These are phyloP conservation scores for Chionodraco myersi DNA, from an alignment of 2,113 vertebrate genomes.

Conservation along the genomic window DNA sequence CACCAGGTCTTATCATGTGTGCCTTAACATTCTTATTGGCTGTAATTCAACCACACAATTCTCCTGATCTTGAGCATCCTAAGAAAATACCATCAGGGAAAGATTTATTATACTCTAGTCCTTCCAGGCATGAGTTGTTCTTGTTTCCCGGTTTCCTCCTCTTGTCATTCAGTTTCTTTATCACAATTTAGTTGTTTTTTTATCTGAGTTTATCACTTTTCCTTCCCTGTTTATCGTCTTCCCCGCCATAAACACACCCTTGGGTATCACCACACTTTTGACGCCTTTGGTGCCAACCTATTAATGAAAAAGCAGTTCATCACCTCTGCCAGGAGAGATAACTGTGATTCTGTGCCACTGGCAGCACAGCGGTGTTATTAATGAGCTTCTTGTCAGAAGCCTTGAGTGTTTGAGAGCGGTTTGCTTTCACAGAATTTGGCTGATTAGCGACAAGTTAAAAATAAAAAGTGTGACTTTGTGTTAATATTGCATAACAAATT, in stretches of 20 bases:
- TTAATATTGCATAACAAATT: no score
- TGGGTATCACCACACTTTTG: background rate
- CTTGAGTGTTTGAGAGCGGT: background rate
- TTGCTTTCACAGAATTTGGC: background rate
- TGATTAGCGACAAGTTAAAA: background rate
- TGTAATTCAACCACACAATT: background rate
- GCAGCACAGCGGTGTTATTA: background rate
- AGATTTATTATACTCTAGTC: no score
- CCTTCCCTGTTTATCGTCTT: background rate
- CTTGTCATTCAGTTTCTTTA: background rate
- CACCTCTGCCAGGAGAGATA: slow-evolving; percentile 1
- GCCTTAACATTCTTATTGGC: background rate
- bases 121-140: slow-evolving; percentile 17
- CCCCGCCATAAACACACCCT: background rate
- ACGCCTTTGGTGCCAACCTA: background rate
- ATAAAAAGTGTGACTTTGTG: background rate
- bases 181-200: background rate
- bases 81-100: background rate
- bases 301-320: slow-evolving; percentile 6
- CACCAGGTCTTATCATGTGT: background rate
- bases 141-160: background rate
- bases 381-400: slow-evolving; percentile 3
- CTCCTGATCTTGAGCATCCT: slow-evolving; percentile 7
- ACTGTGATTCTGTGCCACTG: background rate
- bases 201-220: background rate